Conservation (phyloP, 2,888 invertebrate genomes). For the Smittia aterrima region DNA sequence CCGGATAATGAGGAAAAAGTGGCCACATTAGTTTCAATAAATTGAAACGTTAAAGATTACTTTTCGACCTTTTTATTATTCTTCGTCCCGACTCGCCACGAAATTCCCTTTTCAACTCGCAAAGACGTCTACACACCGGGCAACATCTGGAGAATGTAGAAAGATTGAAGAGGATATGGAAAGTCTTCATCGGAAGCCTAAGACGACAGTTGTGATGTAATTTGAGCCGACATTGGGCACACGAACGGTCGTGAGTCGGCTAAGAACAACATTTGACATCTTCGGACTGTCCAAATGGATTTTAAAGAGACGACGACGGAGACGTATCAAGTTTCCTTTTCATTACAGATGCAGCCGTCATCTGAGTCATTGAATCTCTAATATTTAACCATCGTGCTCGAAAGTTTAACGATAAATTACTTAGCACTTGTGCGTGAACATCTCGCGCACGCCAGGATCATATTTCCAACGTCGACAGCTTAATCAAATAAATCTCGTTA, state of each 20-base stretch:
- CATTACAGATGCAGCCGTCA: constrained; percentile 9
- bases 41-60: neutral
- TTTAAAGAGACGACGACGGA: neutral
- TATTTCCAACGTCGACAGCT: constrained; percentile 38
- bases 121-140: neutral
- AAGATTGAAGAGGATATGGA: neutral
- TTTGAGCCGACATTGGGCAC: constrained; percentile 31
- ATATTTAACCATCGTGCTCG: neutral
- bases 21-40: neutral
- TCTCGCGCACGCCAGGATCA: constrained; percentile 2
- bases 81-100: neutral
- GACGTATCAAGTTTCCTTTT: neutral
- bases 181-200: neutral
- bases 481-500: constrained; percentile 33
- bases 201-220: constrained; percentile 37
- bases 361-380: neutral
- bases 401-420: constrained; percentile 22
- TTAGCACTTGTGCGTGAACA: constrained; percentile 27
- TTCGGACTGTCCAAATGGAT: constrained; percentile 30
- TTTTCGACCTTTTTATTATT: neutral
- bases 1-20: neutral
- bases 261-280: constrained; percentile 6
- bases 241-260: constrained; percentile 35
- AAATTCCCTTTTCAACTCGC: neutral
- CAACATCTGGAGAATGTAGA: constrained; percentile 40